Conservation (phyloP, 1,140 invertebrate species). For the Solen grandis region DNA sequence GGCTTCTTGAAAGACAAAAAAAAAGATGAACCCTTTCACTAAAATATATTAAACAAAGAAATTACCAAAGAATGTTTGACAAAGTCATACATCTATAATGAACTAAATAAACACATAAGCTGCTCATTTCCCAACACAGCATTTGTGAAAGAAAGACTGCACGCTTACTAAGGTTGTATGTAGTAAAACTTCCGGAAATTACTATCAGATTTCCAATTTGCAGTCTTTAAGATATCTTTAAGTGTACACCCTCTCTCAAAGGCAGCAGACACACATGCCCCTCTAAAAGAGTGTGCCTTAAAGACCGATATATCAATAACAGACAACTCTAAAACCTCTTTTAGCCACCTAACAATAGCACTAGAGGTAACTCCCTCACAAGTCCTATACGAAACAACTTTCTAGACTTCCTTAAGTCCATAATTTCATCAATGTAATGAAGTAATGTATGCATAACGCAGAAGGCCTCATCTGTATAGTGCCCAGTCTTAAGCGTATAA, state of each 20-base stretch:
- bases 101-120: too few relatives aligned
- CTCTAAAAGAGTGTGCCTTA: constrained; percentile 38
- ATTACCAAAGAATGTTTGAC: too few relatives aligned
- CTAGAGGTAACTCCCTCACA: constrained; percentile 1
- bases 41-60: too few relatives aligned
- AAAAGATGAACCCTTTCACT: too few relatives aligned
- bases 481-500: background rate
- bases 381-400: constrained; percentile 14
- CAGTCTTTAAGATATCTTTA: constrained; percentile 17
- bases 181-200: constrained; percentile 30
- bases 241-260: background rate
- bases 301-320: constrained; percentile 4
- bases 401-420: constrained; percentile 2
- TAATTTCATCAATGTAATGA: background rate
- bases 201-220: constrained; percentile 4
- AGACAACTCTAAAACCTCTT: background rate
- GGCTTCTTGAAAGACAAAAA: too few relatives aligned
- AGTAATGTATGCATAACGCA: background rate
- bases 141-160: too few relatives aligned
- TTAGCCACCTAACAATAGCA: constrained; percentile 27
- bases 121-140: too few relatives aligned
- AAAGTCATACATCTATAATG: too few relatives aligned
- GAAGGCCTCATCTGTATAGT: background rate
- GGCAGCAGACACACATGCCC: constrained; percentile 3
- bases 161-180: too few relatives aligned